Base-by-base conservation (phyloP, 2,113 vertebrate genomes). In the Calidris pygmaea region DNA sequence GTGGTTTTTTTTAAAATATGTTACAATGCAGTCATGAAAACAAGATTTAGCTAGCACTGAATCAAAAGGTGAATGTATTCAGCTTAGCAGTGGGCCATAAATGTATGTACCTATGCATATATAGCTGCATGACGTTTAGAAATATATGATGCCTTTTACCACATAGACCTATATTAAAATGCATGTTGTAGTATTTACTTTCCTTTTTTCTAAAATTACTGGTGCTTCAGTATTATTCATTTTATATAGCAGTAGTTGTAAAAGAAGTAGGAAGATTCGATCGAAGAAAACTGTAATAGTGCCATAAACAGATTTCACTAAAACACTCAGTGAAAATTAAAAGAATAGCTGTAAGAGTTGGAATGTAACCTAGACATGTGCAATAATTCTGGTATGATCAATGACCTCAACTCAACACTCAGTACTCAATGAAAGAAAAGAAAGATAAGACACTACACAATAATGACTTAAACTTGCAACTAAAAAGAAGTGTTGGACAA, bases 1-100 rank as follows among this genome's bases (percentile, higher is more conserved):
- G 0, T 34, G 12, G 0, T 0, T 29, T 50, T 78, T 71, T 70
- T 22, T 12, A 12, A 22, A 66, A 47, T 53, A 7, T 27, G 11
- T 30, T n/a, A 71, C 6, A 9, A 34, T 39, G 29, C 7, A 30
- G 10, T 59, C 14, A 63, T 18, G 26, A 53, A 89, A 76, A 52
- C 22, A 59, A 74, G 6, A 6, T 70, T 89, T 80, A 84, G 1
- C 5, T 62, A n/a, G 4, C 4, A 35, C 34, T 62, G 45, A 77
- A 52, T 73, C 50, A 73, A 43, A 85, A 82, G 39, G 15, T 45
- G 27, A 77, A 45, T 73, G 60, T 19, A 68, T 78, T 85, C 17
- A 35, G 14, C 16, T 56, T 76, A 52, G 16, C 35, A 83, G 35
- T 43, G 30, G 47, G 12, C 5, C 12, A 39, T 55, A 85, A 35